Percentiles rank a stretch among this genome's conserved stretches.
phyloP scores from a whole-genome alignment of 1,140 invertebrate genomes.

The Drosophila sulfurigaster region DNA sequence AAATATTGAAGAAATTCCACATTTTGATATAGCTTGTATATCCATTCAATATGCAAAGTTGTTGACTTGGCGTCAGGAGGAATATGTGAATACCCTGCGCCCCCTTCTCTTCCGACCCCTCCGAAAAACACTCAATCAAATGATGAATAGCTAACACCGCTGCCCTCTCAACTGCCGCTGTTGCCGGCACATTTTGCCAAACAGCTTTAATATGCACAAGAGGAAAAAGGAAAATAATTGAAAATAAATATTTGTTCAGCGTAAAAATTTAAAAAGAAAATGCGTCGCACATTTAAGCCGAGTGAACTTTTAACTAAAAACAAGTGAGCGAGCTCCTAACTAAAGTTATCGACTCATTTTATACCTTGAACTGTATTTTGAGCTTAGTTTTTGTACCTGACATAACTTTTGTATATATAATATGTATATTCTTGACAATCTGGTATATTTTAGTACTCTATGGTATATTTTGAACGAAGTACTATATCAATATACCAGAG shows the following conservation, averaged over 20 bases:
- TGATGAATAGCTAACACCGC: constrained; percentile 18
- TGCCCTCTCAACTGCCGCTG: neutral
- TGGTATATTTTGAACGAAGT: too few species aligned
- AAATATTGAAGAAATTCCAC: constrained; percentile 5
- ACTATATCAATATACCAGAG: too few species aligned
- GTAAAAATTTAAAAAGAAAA: constrained; percentile 17
- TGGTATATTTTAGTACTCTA: too few species aligned
- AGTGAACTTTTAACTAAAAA: neutral
- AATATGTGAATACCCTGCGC: neutral
- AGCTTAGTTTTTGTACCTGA: too few species aligned
- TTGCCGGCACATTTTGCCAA: neutral
- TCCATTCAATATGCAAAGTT: constrained; percentile 11
- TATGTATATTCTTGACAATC: too few species aligned
- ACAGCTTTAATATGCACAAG: constrained; percentile 18
- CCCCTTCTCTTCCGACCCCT: neutral
- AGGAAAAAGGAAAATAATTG: constrained; percentile 54
- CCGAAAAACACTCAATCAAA: constrained; percentile 19
- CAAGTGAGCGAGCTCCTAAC: neutral
- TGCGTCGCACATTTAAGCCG: constrained; percentile 10
- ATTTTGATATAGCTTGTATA: constrained; percentile 4
- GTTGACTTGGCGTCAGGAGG: constrained; percentile 4
- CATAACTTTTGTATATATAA: too few species aligned
- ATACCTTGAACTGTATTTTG: too few species aligned
- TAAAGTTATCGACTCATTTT: too few species aligned
- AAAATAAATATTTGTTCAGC: constrained; percentile 56